A percentile compares a stretch with the other conserved stretches of the same genome.
These are phyloP conservation scores for Cyprinodon variegatus DNA, from an alignment of 2,113 vertebrate species.

Conservation along the genomic window DNA sequence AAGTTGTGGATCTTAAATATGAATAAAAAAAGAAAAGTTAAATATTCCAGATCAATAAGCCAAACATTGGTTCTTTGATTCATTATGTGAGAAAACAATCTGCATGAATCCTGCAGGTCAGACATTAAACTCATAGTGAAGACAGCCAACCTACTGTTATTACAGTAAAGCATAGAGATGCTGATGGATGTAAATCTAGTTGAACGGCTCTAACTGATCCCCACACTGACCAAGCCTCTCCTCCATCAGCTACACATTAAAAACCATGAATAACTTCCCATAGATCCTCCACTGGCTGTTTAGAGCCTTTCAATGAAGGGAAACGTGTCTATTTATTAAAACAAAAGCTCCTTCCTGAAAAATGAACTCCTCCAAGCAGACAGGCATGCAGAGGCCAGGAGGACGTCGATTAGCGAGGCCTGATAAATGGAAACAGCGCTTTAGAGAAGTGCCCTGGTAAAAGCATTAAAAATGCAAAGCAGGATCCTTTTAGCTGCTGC, in stretches of 20 bases:
- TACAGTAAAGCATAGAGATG: too few relatives aligned
- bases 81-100: too few relatives aligned
- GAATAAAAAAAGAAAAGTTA: too few relatives aligned
- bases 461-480: slow-evolving; percentile 79
- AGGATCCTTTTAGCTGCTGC: slow-evolving; percentile 68
- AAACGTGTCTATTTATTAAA: not conserved
- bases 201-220: too few relatives aligned
- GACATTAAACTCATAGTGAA: too few relatives aligned
- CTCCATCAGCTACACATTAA: not conserved
- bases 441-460: slow-evolving; percentile 72
- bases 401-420: slow-evolving; percentile 72
- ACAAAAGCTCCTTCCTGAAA: not conserved
- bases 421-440: slow-evolving; percentile 75
- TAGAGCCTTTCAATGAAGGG: slow-evolving; percentile 24
- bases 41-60: too few relatives aligned
- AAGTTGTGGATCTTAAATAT: too few relatives aligned
- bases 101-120: too few relatives aligned
- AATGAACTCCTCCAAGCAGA: not conserved
- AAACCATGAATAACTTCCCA: slow-evolving; percentile 22
- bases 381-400: slow-evolving; percentile 35
- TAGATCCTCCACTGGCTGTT: slow-evolving; percentile 12
- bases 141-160: too few relatives aligned
- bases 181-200: too few relatives aligned
- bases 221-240: not conserved
- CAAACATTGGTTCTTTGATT: too few relatives aligned